A percentile compares a stretch with the other conserved stretches of the same genome.
Evolutionary conservation across 1,140 invertebrate species (phyloP).

Genomic region (Drosophila orosa): DNA sequence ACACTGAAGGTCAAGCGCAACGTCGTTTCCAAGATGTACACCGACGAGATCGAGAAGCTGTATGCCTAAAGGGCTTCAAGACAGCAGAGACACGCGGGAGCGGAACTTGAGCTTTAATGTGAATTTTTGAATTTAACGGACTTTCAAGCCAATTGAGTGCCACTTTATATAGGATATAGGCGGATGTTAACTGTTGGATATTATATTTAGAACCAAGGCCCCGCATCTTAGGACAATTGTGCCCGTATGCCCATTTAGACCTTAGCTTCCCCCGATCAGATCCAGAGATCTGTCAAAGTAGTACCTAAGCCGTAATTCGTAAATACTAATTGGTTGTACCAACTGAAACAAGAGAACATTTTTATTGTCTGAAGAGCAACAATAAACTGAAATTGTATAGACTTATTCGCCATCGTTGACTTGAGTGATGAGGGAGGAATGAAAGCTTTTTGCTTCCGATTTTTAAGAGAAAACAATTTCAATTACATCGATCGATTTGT

Average conservation of each 20-base stretch:
- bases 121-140: constrained; percentile 76
- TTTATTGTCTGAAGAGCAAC: constrained; percentile 67
- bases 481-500: background rate
- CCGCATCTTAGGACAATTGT: constrained; percentile 26
- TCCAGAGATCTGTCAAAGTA: constrained; percentile 50
- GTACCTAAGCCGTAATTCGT: constrained; percentile 53
- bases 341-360: constrained; percentile 58
- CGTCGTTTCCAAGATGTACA: constrained; percentile 88
- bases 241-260: constrained; percentile 17
- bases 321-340: constrained; percentile 66
- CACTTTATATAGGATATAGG: constrained; percentile 48
- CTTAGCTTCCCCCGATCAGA: constrained; percentile 23
- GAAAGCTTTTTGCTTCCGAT: background rate
- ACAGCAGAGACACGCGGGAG: constrained; percentile 22
- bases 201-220: constrained; percentile 33
- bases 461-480: no score
- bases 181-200: constrained; percentile 59
- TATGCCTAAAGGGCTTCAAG: constrained; percentile 53
- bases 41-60: constrained; percentile 89
- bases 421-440: background rate
- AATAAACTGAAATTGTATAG: constrained; percentile 50
- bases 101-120: constrained; percentile 73
- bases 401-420: background rate
- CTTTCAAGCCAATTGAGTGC: constrained; percentile 69
- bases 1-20: constrained; percentile 94